Conservation (phyloP, 2,797 vertebrate genomes). For the Poeciliopsis gracilis region DNA sequence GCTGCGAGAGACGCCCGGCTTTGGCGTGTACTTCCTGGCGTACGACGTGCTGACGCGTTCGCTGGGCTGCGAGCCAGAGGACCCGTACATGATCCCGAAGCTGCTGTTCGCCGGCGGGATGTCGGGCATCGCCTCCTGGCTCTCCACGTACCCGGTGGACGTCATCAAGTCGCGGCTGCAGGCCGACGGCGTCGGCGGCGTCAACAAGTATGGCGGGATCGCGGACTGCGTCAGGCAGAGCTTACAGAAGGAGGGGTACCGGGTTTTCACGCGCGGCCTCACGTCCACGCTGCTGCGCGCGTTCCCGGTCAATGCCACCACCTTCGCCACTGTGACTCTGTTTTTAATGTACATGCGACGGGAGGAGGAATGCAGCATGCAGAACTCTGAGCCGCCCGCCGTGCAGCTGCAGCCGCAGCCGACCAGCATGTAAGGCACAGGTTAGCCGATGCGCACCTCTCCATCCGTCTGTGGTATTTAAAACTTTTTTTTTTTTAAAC, state of each 20-base stretch:
- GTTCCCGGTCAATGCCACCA: slow-evolving; percentile 96
- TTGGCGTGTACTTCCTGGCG: slow-evolving; percentile 95
- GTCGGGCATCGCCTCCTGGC: slow-evolving; percentile 93
- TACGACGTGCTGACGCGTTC: slow-evolving; percentile 90
- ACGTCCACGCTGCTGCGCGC: slow-evolving; percentile 94
- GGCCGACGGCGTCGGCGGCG: slow-evolving; percentile 89
- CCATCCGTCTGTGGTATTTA: slow-evolving; percentile 60
- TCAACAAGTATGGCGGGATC: slow-evolving; percentile 87
- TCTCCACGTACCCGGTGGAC: slow-evolving; percentile 96
- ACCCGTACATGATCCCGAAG: slow-evolving; percentile 92
- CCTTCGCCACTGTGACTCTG: slow-evolving; percentile 94
- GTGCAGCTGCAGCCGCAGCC: slow-evolving; percentile 82
- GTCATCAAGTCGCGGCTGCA: slow-evolving; percentile 97
- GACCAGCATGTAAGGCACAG: slow-evolving; percentile 62
- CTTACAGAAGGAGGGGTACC: slow-evolving; percentile 88
- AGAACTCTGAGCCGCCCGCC: slow-evolving; percentile 82
- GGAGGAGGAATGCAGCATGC: slow-evolving; percentile 74
- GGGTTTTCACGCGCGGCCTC: slow-evolving; percentile 91
- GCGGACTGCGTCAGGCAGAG: slow-evolving; percentile 92
- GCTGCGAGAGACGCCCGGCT: slow-evolving; percentile 92
- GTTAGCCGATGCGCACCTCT: slow-evolving; percentile 33
- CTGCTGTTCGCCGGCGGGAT: slow-evolving; percentile 93
- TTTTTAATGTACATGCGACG: slow-evolving; percentile 90
- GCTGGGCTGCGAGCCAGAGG: slow-evolving; percentile 91
- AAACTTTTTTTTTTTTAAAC: slow-evolving; percentile 59